A percentile compares a stretch with the other conserved stretches of the same genome.
These are phyloP conservation scores for Ptyas mucosa DNA, from an alignment of 2,113 vertebrate species.

Conservation along the genomic window DNA sequence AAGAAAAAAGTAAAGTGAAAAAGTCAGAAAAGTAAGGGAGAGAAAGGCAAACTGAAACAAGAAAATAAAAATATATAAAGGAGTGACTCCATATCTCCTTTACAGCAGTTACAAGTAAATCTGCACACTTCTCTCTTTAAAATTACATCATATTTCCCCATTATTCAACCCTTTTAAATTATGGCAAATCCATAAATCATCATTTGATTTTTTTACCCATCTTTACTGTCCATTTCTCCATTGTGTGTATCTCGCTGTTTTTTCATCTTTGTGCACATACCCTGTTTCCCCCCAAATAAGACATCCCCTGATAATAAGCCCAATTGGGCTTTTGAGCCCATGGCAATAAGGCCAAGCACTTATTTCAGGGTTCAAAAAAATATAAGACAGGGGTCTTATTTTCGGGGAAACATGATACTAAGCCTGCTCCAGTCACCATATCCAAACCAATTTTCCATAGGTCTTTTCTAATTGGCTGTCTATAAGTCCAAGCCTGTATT, in stretches of 20 bases:
- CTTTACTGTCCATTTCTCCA: not conserved
- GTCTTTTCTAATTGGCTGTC: not conserved
- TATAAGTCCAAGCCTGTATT: not conserved
- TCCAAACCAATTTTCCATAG: not conserved
- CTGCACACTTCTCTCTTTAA: not conserved
- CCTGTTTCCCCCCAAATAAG: too few species aligned
- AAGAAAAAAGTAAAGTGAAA: not conserved
- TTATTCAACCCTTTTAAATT: not conserved
- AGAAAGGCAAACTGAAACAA: not conserved
- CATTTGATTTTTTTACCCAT: not conserved
- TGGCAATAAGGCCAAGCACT: too few species aligned
- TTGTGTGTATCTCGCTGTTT: not conserved
- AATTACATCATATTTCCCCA: not conserved
- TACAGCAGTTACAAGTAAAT: not conserved
- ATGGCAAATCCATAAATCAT: not conserved
- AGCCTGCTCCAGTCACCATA: not conserved
- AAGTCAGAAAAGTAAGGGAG: not conserved
- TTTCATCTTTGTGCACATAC: too few species aligned
- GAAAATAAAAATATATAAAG: not conserved
- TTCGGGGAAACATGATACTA: not conserved
- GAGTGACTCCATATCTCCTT: not conserved
- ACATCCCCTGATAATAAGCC: too few species aligned
- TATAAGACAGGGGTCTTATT: too few species aligned
- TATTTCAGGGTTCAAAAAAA: too few species aligned
- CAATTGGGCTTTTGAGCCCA: too few species aligned